These are phyloP conservation scores for Drosophila cognata DNA, from an alignment of 2,888 invertebrate species.

Conservation along the genomic window DNA sequence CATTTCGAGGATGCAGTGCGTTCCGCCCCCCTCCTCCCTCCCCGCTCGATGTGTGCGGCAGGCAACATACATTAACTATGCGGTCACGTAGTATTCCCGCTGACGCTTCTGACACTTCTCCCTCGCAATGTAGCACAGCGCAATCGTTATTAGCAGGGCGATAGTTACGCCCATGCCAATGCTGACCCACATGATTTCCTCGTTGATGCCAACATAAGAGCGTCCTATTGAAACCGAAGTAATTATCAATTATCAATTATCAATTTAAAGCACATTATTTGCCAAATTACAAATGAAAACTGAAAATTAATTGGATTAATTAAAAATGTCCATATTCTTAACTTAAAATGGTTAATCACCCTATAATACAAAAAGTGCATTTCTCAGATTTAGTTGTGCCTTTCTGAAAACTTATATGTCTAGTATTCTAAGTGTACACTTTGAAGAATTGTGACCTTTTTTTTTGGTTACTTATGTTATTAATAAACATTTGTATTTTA, in stretches of 20 bases:
- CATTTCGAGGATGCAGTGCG: constrained; percentile 38
- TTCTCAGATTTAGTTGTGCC: not conserved
- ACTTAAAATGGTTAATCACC: not conserved
- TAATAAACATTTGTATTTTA: not conserved
- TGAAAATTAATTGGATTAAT: not conserved
- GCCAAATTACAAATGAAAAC: not conserved
- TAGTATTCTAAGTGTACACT: not conserved
- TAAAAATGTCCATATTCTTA: not conserved
- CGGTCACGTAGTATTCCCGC: constrained; percentile 89
- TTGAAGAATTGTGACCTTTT: not conserved
- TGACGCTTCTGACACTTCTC: constrained; percentile 92
- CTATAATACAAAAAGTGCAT: not conserved
- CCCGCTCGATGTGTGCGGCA: constrained; percentile 33
- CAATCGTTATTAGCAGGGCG: constrained; percentile 92
- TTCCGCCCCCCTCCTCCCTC: not conserved
- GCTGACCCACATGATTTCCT: constrained; percentile 95
- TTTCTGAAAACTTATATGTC: not conserved
- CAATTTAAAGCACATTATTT: not conserved
- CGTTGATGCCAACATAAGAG: constrained; percentile 93
- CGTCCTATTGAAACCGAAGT: constrained; percentile 87
- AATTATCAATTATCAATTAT: not conserved
- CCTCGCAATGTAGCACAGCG: constrained; percentile 92
- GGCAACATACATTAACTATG: constrained; percentile 85
- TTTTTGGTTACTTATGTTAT: not conserved
- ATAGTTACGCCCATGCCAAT: constrained; percentile 89